Evolutionary conservation across 2,797 vertebrate species (phyloP).

Genomic region (Ispidina picta): DNA sequence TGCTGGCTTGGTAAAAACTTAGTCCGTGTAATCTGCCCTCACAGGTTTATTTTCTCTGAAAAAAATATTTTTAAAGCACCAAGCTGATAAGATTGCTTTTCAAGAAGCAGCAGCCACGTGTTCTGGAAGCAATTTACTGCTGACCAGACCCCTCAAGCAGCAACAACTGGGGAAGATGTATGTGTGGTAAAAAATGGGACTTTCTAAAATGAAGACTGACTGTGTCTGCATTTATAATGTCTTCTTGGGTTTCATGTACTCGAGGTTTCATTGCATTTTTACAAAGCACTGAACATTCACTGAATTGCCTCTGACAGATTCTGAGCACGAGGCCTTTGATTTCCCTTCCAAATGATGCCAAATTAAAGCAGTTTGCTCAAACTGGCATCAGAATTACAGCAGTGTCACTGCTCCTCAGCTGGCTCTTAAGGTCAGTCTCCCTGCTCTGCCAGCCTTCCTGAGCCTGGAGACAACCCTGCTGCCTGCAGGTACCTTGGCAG

Average conservation of each 20-base stretch:
- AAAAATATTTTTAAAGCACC: not conserved
- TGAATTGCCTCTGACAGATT: not conserved
- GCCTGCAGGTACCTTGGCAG: not conserved
- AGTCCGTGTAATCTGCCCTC: not conserved
- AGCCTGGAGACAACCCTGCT: not conserved
- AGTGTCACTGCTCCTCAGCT: not conserved
- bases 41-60: not conserved
- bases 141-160: not conserved
- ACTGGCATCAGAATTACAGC: not conserved
- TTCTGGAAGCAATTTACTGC: not conserved
- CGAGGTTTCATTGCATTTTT: not conserved
- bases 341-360: not conserved
- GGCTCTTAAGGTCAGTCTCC: not conserved
- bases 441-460: not conserved
- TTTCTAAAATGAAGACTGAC: not conserved
- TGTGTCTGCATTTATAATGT: not conserved
- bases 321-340: not conserved
- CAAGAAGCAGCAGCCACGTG: not conserved
- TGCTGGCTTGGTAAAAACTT: not conserved
- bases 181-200: not conserved
- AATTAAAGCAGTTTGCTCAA: not conserved
- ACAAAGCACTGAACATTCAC: not conserved
- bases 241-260: not conserved
- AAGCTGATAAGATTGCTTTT: not conserved
- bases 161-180: not conserved